phyloP scores from a whole-genome alignment of 92 coral and sea anemone species.

The Heteractis magnifica region DNA sequence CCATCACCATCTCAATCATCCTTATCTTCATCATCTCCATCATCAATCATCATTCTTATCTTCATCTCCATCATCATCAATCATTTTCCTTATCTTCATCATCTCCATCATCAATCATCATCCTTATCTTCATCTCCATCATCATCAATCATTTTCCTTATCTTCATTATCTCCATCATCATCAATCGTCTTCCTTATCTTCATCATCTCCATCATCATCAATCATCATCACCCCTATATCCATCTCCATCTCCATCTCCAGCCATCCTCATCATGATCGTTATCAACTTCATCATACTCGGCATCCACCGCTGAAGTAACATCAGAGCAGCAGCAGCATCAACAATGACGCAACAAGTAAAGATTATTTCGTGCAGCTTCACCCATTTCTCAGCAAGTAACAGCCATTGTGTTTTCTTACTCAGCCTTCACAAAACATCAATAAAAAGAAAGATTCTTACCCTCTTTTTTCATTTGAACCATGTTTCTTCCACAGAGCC shows the following conservation, averaged over 20 bases:
- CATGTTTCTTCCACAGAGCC: constrained; percentile 83
- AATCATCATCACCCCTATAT: neutral
- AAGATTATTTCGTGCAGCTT: too few relatives aligned
- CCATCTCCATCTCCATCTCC: neutral
- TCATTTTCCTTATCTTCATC: neutral
- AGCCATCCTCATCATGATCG: too few relatives aligned
- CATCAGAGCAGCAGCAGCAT: too few relatives aligned
- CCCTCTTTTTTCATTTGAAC: constrained; percentile 70
- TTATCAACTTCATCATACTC: too few relatives aligned
- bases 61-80: neutral
- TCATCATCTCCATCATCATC: neutral
- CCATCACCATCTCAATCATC: neutral
- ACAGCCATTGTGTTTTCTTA: neutral
- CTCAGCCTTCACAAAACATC: too few relatives aligned
- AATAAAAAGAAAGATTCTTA: constrained; percentile 21
- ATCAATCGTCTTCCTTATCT: neutral
- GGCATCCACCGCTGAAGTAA: too few relatives aligned
- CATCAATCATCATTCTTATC: neutral
- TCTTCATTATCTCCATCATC: neutral
- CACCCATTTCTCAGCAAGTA: too few relatives aligned
- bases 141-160: neutral
- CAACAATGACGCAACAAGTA: too few relatives aligned
- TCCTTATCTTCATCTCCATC: neutral
- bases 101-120: neutral
- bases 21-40: neutral